Percentiles rank a stretch among this genome's conserved stretches.
phyloP scores from a whole-genome alignment of 2,113 vertebrate species.

The Puntigrus tetrazona region DNA sequence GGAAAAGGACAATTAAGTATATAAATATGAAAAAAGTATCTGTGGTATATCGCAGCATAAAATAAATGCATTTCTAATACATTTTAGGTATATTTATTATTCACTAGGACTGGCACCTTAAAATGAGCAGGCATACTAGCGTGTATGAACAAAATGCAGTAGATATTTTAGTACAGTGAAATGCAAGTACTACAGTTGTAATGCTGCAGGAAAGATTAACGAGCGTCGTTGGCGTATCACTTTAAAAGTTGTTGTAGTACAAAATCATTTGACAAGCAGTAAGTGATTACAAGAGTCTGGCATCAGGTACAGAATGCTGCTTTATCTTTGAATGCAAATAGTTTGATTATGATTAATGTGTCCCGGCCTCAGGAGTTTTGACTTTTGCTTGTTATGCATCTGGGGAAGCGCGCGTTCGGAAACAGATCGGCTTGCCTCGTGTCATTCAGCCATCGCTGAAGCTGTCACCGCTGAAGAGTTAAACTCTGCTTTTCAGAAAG shows the following conservation, averaged over 20 bases:
- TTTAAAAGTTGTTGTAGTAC: conserved; percentile 62
- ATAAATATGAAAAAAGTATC: too few relatives aligned
- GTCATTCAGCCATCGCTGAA: not conserved
- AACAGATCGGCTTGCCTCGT: not conserved
- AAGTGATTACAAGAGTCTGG: conserved; percentile 61
- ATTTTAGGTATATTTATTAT: too few relatives aligned
- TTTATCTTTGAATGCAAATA: conserved; percentile 53
- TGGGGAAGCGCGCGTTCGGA: not conserved
- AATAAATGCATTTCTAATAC: too few relatives aligned
- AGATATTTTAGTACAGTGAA: not conserved
- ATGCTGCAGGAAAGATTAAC: conserved; percentile 63
- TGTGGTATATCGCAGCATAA: too few relatives aligned
- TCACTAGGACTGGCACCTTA: not conserved
- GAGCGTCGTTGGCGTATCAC: conserved; percentile 46
- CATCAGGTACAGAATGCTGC: conserved; percentile 54
- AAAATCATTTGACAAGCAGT: conserved; percentile 58
- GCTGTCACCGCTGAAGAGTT: not conserved
- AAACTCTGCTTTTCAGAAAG: not conserved
- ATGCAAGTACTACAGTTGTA: conserved; percentile 22
- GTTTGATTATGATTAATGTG: conserved; percentile 53
- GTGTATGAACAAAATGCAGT: not conserved
- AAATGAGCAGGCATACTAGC: not conserved
- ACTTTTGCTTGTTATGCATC: conserved; percentile 36
- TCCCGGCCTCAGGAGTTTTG: not conserved
- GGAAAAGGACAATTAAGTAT: too few relatives aligned